Conservation (phyloP, 92 coral and sea anemone genomes). For the Nematostella vectensis region DNA sequence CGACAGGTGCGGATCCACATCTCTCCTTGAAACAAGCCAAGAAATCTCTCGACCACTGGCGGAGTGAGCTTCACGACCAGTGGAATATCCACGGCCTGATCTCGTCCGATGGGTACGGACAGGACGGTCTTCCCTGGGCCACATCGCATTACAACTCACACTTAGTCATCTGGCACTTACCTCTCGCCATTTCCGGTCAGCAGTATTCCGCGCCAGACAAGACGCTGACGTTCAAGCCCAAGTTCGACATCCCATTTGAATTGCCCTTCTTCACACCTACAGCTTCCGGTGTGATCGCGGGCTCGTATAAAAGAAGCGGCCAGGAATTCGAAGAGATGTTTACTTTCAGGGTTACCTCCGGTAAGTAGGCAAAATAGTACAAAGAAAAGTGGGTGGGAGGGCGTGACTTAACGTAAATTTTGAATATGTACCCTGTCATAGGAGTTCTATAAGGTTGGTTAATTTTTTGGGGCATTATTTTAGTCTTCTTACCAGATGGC, state of each 20-base stretch:
- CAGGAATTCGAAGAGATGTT: constrained; percentile 63
- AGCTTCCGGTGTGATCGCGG: constrained; percentile 64
- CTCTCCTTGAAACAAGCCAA: constrained; percentile 55
- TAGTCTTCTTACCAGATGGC: too few species aligned
- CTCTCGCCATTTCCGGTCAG: constrained; percentile 75
- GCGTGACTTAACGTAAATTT: too few species aligned
- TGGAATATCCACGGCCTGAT: constrained; percentile 84
- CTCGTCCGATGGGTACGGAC: constrained; percentile 75
- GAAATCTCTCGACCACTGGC: constrained; percentile 84
- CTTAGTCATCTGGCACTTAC: constrained; percentile 78
- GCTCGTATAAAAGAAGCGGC: constrained; percentile 19
- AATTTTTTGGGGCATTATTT: background rate
- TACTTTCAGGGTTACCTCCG: constrained; percentile 56
- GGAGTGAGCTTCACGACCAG: constrained; percentile 63
- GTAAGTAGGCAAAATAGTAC: constrained; percentile 24
- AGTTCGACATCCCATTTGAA: constrained; percentile 52
- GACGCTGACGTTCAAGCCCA: constrained; percentile 72
- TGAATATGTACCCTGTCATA: too few species aligned
- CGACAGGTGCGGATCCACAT: constrained; percentile 51
- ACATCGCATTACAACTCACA: constrained; percentile 73
- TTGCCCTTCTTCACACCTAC: constrained; percentile 80
- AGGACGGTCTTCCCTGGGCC: constrained; percentile 88
- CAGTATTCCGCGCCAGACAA: constrained; percentile 68
- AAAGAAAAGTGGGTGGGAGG: background rate
- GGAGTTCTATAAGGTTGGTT: too few species aligned